phyloP scores from a whole-genome alignment of 2,113 vertebrate species.

The Mobula hypostoma region DNA sequence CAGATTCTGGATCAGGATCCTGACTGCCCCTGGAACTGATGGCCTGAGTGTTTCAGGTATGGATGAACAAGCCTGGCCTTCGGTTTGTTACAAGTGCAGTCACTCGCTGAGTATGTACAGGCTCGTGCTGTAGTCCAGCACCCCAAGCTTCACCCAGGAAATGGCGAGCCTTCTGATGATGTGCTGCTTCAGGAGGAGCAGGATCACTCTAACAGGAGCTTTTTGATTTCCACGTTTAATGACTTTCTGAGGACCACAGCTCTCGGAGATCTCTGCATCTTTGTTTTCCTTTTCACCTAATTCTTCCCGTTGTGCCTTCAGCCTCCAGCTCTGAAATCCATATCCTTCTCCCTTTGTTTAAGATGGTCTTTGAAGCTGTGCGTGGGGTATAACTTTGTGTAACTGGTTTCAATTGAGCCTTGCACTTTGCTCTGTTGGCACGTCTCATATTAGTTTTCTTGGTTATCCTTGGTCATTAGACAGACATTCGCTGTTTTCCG shows the following conservation, averaged over 20 bases:
- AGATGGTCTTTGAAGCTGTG: no score
- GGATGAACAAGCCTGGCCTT: not conserved
- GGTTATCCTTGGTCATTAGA: not conserved
- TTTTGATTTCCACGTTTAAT: not conserved
- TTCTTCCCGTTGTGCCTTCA: not conserved
- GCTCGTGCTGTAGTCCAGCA: not conserved
- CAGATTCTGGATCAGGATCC: not conserved
- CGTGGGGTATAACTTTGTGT: no score
- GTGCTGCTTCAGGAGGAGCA: not conserved
- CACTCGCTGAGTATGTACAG: not conserved
- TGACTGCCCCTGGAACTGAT: not conserved
- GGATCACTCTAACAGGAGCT: not conserved
- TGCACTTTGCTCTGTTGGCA: not conserved
- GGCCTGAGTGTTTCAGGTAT: not conserved
- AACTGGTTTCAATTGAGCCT: no score
- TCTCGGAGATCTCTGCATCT: not conserved
- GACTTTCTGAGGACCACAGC: no score
- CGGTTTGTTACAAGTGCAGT: not conserved
- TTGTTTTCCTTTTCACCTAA: not conserved
- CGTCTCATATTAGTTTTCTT: not conserved
- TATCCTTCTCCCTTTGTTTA: not conserved
- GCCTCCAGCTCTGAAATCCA: not conserved
- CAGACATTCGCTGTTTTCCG: not conserved
- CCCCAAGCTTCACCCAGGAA: no score
- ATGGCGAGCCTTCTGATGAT: no score